These are phyloP conservation scores for Coendou prehensilis DNA, from an alignment of 2,797 vertebrate genomes.

Conservation along the genomic window DNA sequence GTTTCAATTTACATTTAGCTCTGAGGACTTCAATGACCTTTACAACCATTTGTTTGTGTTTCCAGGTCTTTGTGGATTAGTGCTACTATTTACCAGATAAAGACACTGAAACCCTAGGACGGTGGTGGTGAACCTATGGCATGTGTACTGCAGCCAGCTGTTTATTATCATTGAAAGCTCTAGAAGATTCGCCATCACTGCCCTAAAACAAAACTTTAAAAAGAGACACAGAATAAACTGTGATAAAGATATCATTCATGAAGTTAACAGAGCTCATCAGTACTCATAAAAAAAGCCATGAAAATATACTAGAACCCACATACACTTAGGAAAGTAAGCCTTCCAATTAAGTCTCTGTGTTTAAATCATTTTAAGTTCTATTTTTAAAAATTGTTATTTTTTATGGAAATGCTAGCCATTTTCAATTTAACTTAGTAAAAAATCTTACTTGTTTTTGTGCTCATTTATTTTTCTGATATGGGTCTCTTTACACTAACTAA, in stretches of 20 bases:
- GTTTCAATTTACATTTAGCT: neutral
- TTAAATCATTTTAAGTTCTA: conserved; percentile 15
- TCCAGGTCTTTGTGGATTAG: neutral
- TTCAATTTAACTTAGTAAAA: conserved; percentile 47
- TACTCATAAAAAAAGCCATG: neutral
- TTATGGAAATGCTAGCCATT: conserved; percentile 37
- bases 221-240: neutral
- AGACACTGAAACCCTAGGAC: neutral
- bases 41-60: neutral
- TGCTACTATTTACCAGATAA: neutral
- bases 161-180: neutral
- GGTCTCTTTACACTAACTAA: neutral
- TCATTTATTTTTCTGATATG: neutral
- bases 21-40: neutral
- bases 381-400: neutral
- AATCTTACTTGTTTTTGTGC: neutral
- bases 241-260: neutral
- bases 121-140: neutral
- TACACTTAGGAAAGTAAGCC: neutral
- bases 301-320: neutral
- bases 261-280: neutral
- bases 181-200: neutral
- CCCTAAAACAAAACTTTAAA: neutral
- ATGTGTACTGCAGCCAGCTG: neutral
- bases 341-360: neutral